phyloP scores from a whole-genome alignment of 1,140 invertebrate genomes.

The Panulirus ornatus region DNA sequence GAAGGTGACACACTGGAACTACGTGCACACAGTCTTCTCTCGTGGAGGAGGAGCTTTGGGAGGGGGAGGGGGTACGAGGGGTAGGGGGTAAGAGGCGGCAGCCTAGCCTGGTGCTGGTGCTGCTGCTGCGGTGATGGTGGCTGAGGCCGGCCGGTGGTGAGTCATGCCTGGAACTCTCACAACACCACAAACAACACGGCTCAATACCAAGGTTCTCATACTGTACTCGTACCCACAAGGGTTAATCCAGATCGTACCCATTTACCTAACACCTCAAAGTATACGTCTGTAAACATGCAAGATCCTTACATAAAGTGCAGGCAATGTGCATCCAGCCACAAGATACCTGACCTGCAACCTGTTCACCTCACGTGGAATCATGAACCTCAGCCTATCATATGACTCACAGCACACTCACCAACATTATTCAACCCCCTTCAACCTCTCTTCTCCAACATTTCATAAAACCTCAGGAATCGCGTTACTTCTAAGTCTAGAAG shows the following conservation, averaged over 20 bases:
- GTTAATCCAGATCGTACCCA: too few species aligned
- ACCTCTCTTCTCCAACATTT: not conserved
- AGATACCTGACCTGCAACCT: slow-evolving; percentile 21
- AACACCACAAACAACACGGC: not conserved
- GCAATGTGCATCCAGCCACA: not conserved
- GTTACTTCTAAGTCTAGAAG: too few species aligned
- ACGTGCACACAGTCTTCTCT: not conserved
- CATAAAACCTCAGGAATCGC: too few species aligned
- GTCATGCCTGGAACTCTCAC: slow-evolving; percentile 38
- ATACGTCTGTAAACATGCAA: not conserved
- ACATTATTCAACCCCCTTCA: slow-evolving; percentile 5
- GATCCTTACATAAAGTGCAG: not conserved
- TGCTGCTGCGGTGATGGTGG: slow-evolving; percentile 22
- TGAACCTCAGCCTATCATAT: slow-evolving; percentile 25
- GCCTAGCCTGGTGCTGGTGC: too few species aligned
- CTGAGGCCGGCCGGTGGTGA: slow-evolving; percentile 38
- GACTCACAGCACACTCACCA: slow-evolving; percentile 9
- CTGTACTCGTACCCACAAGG: too few species aligned
- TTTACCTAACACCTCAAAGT: too few species aligned
- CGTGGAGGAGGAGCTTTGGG: slow-evolving; percentile 9
- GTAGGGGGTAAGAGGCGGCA: too few species aligned
- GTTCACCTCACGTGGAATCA: slow-evolving; percentile 18
- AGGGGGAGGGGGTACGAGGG: not conserved
- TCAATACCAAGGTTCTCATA: too few species aligned
- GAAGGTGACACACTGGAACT: slow-evolving; percentile 27